Percentiles rank a stretch among this genome's conserved stretches.
Conservation (phyloP, 2,113 vertebrate genomes). For the Platycercus adscitus region DNA sequence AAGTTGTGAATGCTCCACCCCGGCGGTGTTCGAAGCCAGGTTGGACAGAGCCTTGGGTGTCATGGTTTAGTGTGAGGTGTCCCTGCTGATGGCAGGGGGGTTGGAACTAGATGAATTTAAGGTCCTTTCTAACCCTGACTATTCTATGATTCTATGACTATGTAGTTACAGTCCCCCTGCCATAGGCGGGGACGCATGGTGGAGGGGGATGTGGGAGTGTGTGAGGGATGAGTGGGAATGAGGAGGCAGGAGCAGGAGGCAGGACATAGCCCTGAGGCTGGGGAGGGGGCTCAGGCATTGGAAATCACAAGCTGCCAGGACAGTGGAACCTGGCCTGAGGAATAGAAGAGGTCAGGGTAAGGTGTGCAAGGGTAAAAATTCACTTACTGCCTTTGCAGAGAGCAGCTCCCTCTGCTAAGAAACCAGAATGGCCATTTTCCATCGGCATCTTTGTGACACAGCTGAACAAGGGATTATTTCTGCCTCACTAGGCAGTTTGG, state of each 20-base stretch:
- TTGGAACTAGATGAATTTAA: too few relatives aligned
- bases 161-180: neutral
- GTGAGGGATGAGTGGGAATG: neutral
- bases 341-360: neutral
- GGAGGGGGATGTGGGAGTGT: rapidly evolving
- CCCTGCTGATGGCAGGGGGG: too few relatives aligned
- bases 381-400: neutral
- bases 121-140: too few relatives aligned
- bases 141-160: too few relatives aligned
- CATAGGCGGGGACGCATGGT: neutral
- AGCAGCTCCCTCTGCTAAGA: neutral
- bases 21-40: too few relatives aligned
- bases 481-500: neutral
- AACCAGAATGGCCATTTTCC: neutral
- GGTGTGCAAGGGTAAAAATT: neutral
- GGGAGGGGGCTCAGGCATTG: rapidly evolving
- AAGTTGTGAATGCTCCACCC: too few relatives aligned
- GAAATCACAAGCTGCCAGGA: neutral
- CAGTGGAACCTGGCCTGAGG: neutral
- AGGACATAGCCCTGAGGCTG: neutral
- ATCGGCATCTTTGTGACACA: neutral
- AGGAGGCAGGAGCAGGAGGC: neutral
- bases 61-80: too few relatives aligned
- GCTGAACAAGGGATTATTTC: neutral
- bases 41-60: too few relatives aligned